Conservation (phyloP, 2,797 vertebrate genomes). For the Bradypodion ventrale region DNA sequence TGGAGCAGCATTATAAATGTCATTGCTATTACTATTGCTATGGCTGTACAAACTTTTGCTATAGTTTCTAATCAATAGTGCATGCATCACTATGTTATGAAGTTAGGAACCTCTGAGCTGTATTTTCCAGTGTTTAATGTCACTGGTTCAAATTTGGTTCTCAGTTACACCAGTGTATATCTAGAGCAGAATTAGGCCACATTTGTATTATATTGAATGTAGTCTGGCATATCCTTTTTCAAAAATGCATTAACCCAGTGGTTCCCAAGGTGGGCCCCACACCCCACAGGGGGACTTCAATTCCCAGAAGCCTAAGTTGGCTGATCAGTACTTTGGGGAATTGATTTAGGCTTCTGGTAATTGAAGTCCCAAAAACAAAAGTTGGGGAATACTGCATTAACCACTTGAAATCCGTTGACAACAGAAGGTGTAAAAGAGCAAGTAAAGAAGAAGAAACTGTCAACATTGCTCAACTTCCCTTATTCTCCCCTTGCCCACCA, state of each 20-base stretch:
- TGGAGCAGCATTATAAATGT: too few species aligned
- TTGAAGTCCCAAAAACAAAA: too few species aligned
- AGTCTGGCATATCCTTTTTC: not conserved
- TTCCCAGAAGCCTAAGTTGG: too few species aligned
- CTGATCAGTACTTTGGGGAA: too few species aligned
- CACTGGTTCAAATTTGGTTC: slow-evolving; percentile 30
- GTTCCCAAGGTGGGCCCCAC: too few species aligned
- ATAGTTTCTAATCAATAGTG: slow-evolving; percentile 33
- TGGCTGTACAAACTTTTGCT: not conserved
- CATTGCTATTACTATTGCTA: too few species aligned
- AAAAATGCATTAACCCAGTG: slow-evolving; percentile 2
- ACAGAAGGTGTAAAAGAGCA: too few species aligned
- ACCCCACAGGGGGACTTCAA: too few species aligned
- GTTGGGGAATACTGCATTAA: too few species aligned
- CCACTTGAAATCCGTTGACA: too few species aligned
- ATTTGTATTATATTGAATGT: slow-evolving; percentile 5
- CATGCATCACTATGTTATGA: slow-evolving; percentile 15
- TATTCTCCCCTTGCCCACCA: not conserved
- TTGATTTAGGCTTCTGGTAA: too few species aligned
- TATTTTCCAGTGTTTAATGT: not conserved
- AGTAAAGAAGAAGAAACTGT: not conserved
- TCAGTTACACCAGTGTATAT: slow-evolving; percentile 17
- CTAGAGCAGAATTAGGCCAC: not conserved
- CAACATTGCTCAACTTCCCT: not conserved
- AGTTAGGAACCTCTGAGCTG: slow-evolving; percentile 22